These are phyloP conservation scores for Brienomyrus longianalis DNA, from an alignment of 2,113 vertebrate genomes.

Conservation along the genomic window DNA sequence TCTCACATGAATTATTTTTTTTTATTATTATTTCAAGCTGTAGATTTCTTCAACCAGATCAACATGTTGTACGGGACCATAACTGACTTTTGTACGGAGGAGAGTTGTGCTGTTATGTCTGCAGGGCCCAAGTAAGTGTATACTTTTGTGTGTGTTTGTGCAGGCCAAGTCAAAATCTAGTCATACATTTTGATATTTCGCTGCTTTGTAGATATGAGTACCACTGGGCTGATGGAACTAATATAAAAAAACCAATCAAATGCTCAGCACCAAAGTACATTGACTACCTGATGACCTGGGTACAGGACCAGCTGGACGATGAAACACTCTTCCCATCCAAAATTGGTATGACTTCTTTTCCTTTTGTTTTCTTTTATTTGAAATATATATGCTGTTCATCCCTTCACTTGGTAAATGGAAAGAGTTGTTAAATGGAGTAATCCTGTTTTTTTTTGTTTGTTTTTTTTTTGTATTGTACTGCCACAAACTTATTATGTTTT, in stretches of 20 bases:
- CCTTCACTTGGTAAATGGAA: background rate
- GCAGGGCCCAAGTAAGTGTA: conserved; percentile 79
- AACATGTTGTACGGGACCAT: conserved; percentile 95
- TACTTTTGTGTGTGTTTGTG: background rate
- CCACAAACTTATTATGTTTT: background rate
- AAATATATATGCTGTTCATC: background rate
- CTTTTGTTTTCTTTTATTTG: background rate
- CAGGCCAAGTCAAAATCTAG: background rate
- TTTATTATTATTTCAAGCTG: conserved; percentile 56
- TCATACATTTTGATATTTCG: background rate
- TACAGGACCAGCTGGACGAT: conserved; percentile 92
- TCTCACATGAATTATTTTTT: background rate
- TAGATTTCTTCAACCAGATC: conserved; percentile 98
- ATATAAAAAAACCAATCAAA: conserved; percentile 95
- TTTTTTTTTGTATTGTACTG: background rate
- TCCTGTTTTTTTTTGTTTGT: background rate
- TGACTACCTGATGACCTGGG: conserved; percentile 96
- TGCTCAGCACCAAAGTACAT: conserved; percentile 94
- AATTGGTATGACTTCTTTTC: conserved; percentile 66
- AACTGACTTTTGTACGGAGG: conserved; percentile 89
- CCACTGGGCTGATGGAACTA: conserved; percentile 94
- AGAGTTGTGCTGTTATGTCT: conserved; percentile 85
- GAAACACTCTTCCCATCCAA: conserved; percentile 93
- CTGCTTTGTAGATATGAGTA: conserved; percentile 78
- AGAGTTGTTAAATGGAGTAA: background rate